Conservation (phyloP, 2,888 invertebrate genomes). For the Acanthosepion esculentum region DNA sequence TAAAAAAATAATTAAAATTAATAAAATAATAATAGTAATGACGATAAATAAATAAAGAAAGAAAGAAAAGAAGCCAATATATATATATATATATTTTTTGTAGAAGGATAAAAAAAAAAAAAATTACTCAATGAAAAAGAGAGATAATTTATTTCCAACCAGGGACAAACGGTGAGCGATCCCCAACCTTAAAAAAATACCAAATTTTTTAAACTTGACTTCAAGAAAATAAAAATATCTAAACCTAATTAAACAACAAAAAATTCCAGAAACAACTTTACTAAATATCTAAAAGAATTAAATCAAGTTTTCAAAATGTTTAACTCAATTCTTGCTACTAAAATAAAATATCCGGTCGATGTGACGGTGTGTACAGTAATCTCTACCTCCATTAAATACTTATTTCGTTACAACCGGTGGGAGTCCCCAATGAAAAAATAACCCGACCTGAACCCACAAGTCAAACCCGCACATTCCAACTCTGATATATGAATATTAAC, state of each 20-base stretch:
- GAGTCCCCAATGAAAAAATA: not conserved
- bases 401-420: not conserved
- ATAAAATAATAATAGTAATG: not conserved
- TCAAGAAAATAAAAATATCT: not conserved
- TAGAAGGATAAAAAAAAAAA: not conserved
- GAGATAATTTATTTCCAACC: not conserved
- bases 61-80: not conserved
- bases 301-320: not conserved
- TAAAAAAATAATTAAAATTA: not conserved
- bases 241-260: not conserved
- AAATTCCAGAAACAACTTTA: not conserved
- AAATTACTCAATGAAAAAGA: not conserved
- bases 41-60: not conserved
- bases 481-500: constrained; percentile 33
- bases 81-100: not conserved
- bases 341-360: not conserved
- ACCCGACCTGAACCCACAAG: constrained; percentile 12
- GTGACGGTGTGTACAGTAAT: not conserved
- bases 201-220: not conserved
- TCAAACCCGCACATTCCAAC: not conserved
- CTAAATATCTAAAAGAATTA: not conserved
- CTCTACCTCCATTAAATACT: not conserved
- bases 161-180: not conserved
- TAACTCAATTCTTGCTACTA: not conserved
- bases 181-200: not conserved